phyloP scores from a whole-genome alignment of 2,797 vertebrate genomes.

The Coracias cyanogaster region DNA sequence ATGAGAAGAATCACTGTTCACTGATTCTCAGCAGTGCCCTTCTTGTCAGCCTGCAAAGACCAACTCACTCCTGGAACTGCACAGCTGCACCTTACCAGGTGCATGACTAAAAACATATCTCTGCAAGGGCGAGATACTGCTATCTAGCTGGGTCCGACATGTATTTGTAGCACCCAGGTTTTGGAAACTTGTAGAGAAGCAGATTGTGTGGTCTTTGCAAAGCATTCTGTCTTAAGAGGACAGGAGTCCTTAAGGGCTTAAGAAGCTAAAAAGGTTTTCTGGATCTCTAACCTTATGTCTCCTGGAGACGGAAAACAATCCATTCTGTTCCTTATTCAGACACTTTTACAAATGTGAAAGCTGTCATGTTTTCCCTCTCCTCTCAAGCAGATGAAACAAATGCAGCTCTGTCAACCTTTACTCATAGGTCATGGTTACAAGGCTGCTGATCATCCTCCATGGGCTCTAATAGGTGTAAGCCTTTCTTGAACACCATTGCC shows the following conservation, averaged over 20 bases:
- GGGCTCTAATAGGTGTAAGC: not conserved
- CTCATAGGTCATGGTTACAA: not conserved
- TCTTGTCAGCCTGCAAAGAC: not conserved
- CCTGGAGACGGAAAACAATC: not conserved
- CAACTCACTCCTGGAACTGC: not conserved
- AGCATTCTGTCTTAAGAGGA: not conserved
- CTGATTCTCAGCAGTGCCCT: not conserved
- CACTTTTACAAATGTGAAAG: not conserved
- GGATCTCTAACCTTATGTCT: not conserved
- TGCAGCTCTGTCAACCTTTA: not conserved
- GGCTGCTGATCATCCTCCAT: not conserved
- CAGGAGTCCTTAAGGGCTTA: not conserved
- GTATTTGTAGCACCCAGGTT: not conserved
- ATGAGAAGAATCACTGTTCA: not conserved
- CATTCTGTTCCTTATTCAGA: not conserved
- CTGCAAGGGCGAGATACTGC: not conserved
- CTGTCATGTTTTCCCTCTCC: not conserved
- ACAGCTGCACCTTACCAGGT: not conserved
- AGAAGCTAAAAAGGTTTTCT: not conserved
- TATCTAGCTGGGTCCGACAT: not conserved
- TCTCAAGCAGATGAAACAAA: constrained; percentile 27
- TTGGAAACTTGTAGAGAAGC: not conserved
- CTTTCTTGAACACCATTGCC: not conserved
- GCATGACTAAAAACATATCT: not conserved
- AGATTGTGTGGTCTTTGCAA: not conserved